Conservation (phyloP, 2,113 vertebrate species). For the Nipponia nippon region DNA sequence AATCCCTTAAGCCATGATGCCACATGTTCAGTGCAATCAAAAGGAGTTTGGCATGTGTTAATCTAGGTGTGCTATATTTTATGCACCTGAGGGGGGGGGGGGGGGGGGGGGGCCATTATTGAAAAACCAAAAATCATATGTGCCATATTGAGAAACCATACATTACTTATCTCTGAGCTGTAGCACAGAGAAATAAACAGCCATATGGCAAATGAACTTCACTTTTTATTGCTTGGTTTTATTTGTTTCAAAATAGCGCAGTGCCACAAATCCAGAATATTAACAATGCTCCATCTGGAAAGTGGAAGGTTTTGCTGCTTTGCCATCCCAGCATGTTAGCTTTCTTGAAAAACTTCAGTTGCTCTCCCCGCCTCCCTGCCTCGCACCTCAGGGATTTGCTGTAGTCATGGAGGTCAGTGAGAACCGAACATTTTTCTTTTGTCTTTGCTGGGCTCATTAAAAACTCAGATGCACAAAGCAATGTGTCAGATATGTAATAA, state of each 20-base stretch:
- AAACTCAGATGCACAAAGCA: not conserved
- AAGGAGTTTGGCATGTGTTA: conserved; percentile 28
- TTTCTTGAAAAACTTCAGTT: not conserved
- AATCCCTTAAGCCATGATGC: conserved; percentile 51
- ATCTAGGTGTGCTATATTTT: conserved; percentile 46
- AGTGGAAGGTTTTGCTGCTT: conserved; percentile 39
- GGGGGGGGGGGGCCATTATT: no score
- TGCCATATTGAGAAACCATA: conserved; percentile 53
- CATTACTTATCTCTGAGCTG: conserved; percentile 62
- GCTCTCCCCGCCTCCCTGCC: not conserved
- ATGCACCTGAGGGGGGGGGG: not conserved
- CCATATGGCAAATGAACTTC: conserved; percentile 76
- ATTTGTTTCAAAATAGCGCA: conserved; percentile 69
- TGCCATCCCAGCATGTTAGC: not conserved
- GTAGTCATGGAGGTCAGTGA: not conserved
- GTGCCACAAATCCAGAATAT: conserved; percentile 71
- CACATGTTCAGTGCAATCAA: conserved; percentile 41
- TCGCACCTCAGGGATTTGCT: not conserved
- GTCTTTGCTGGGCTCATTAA: not conserved
- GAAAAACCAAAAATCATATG: no score
- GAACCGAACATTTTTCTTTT: not conserved
- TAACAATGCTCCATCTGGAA: conserved; percentile 75
- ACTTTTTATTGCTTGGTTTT: conserved; percentile 67
- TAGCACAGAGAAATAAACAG: conserved; percentile 68
- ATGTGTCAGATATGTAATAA: not conserved